phyloP scores from a whole-genome alignment of 2,888 invertebrate species.

The Tyria jacobaeae region DNA sequence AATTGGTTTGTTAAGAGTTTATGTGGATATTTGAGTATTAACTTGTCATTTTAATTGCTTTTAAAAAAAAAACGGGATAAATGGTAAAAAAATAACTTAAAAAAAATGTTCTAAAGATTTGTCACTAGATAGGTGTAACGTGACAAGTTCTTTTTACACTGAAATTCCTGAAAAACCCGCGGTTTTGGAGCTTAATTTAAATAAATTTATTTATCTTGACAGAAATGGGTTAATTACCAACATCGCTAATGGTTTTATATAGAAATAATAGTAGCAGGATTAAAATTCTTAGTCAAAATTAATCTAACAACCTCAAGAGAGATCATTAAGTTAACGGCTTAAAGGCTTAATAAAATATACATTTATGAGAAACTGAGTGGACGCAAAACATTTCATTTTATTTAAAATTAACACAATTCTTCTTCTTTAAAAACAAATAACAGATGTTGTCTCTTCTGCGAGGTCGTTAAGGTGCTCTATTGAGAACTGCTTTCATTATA shows the following conservation, averaged over 20 bases:
- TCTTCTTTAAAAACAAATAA: conserved; percentile 9
- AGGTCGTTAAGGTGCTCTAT: conserved; percentile 8
- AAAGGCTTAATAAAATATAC: conserved; percentile 5
- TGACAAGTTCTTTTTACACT: no score
- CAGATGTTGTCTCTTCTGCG: neutral
- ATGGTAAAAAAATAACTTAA: no score
- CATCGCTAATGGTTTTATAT: neutral
- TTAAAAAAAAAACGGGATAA: no score
- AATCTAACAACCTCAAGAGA: neutral
- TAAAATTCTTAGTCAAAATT: neutral
- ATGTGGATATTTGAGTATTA: no score
- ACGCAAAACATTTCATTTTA: conserved; percentile 5
- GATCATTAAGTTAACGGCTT: neutral
- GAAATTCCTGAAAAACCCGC: no score
- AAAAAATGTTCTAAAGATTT: no score
- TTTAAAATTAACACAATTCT: neutral
- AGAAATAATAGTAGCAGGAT: no score
- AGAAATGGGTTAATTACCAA: no score
- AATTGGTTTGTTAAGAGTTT: neutral
- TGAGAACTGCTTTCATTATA: neutral
- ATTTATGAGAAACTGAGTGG: conserved; percentile 11
- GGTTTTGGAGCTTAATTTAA: no score
- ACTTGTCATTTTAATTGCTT: no score
- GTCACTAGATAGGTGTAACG: no score
- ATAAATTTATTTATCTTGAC: no score